Evolutionary conservation across 2,888 invertebrate species (phyloP).

Genomic region (Nowickia ferox): DNA sequence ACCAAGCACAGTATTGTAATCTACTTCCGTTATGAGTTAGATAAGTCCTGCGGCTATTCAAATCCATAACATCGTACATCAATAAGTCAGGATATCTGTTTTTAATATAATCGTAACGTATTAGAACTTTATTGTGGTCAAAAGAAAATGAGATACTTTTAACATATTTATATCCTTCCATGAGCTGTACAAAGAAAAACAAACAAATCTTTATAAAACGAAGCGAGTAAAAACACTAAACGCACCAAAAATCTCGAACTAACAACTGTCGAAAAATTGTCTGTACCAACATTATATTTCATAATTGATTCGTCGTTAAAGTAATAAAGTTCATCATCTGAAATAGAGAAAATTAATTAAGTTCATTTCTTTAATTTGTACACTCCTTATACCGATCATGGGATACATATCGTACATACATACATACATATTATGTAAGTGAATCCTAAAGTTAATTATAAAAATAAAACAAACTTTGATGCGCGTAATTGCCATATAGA

Average conservation of each 20-base stretch:
- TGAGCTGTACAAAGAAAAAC: slow-evolving; percentile 74
- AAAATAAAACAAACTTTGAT: too few species aligned
- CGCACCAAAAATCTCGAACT: slow-evolving; percentile 77
- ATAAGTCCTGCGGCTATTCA: slow-evolving; percentile 83
- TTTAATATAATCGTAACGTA: slow-evolving; percentile 78
- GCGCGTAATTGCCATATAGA: too few species aligned
- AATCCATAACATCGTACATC: slow-evolving; percentile 86
- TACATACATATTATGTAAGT: too few species aligned
- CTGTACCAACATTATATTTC: slow-evolving; percentile 83
- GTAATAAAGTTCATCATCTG: slow-evolving; percentile 85
- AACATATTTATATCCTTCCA: slow-evolving; percentile 76
- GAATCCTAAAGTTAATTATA: too few species aligned
- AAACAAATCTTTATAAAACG: not conserved
- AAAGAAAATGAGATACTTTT: slow-evolving; percentile 80
- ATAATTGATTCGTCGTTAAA: slow-evolving; percentile 77
- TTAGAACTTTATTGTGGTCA: slow-evolving; percentile 79
- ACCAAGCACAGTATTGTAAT: slow-evolving; percentile 87
- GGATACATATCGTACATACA: too few species aligned
- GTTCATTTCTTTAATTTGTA: too few species aligned
- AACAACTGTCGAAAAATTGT: slow-evolving; percentile 73
- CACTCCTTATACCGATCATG: too few species aligned
- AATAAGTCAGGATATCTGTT: slow-evolving; percentile 86
- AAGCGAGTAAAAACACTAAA: not conserved
- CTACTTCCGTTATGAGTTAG: slow-evolving; percentile 84
- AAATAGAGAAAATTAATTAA: slow-evolving; percentile 71